Evolutionary conservation across 2,113 vertebrate species (phyloP).

Genomic region (Anoplopoma fimbria): DNA sequence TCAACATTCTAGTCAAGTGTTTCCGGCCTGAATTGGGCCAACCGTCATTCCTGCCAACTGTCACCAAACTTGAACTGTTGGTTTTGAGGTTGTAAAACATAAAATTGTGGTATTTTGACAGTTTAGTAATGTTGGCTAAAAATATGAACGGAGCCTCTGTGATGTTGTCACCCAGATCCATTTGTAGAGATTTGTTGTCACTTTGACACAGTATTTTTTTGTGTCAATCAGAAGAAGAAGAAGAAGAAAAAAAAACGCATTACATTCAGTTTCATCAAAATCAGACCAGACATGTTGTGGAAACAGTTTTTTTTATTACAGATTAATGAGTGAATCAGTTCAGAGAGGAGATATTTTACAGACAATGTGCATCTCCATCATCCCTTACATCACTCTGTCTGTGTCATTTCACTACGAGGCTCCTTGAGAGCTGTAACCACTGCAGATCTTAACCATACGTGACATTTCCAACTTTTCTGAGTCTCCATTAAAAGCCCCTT

Average conservation of each 20-base stretch:
- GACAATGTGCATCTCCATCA: background rate
- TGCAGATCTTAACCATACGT: conserved; percentile 14
- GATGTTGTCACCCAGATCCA: background rate
- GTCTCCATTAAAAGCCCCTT: conserved; percentile 13
- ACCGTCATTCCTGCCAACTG: background rate
- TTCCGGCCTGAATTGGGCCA: background rate
- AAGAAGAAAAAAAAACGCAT: background rate
- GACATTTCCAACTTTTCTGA: conserved; percentile 57
- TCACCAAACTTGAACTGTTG: background rate
- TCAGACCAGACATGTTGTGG: background rate
- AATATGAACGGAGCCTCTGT: background rate
- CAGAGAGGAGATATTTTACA: background rate
- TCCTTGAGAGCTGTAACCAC: background rate
- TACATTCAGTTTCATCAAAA: background rate
- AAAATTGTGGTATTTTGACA: background rate
- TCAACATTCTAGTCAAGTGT: background rate
- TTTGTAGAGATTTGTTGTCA: background rate
- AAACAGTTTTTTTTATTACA: background rate
- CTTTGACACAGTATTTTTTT: background rate
- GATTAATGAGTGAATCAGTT: background rate
- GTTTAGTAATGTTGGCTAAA: background rate
- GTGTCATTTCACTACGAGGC: background rate
- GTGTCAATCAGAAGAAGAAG: background rate
- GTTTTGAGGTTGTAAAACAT: background rate
- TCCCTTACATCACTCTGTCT: background rate